Conservation (phyloP, 2,888 invertebrate genomes). For the Drosophila kanekoi region DNA sequence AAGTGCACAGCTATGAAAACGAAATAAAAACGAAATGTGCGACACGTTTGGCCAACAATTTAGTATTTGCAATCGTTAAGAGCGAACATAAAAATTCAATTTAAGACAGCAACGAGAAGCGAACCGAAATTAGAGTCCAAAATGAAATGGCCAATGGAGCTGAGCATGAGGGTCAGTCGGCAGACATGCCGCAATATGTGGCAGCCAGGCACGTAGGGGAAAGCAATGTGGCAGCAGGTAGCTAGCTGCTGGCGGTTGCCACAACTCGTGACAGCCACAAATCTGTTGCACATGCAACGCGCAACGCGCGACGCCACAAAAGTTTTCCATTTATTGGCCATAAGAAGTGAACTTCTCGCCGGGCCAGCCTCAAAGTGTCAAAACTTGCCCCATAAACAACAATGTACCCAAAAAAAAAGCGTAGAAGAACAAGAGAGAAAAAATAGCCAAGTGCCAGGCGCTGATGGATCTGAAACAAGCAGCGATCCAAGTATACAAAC, state of each 20-base stretch:
- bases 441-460: conserved; percentile 4
- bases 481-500: conserved; percentile 15
- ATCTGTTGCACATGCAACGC: conserved; percentile 72
- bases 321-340: conserved; percentile 66
- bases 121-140: conserved; percentile 31
- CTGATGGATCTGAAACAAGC: conserved; percentile 43
- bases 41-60: conserved; percentile 18
- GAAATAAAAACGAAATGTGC: conserved; percentile 26
- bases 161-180: conserved; percentile 29
- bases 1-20: background rate
- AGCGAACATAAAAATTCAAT: conserved; percentile 58
- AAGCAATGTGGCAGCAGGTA: conserved; percentile 12
- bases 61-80: conserved; percentile 22
- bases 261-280: conserved; percentile 43
- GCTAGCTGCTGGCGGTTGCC: background rate
- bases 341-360: conserved; percentile 46
- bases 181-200: conserved; percentile 28
- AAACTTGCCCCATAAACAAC: conserved; percentile 53
- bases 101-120: conserved; percentile 10
- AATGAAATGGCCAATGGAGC: conserved; percentile 33
- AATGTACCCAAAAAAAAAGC: conserved; percentile 15
- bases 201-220: conserved; percentile 43
- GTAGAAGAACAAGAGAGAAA: conserved; percentile 3
- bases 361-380: conserved; percentile 54
- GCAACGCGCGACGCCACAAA: conserved; percentile 30